phyloP scores from a whole-genome alignment of 2,113 vertebrate genomes.

The Actenoides lindsayi region DNA sequence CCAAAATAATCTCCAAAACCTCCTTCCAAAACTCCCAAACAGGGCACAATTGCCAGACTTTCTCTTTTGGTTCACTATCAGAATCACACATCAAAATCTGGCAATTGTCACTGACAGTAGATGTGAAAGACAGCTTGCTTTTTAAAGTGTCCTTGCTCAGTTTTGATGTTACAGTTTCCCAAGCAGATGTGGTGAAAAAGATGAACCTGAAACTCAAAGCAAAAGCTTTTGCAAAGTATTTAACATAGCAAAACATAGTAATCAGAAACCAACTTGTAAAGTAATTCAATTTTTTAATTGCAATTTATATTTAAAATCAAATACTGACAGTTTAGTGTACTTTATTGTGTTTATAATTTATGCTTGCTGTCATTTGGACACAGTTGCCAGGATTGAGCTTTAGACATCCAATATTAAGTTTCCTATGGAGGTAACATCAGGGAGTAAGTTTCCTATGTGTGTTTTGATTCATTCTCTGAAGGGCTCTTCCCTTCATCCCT shows the following conservation, averaged over 20 bases:
- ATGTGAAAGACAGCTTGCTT: constrained; percentile 60
- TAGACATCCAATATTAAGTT: background rate
- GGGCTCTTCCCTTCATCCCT: background rate
- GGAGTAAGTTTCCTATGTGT: background rate
- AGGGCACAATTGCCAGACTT: constrained; percentile 37
- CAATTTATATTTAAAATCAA: background rate
- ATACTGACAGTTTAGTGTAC: background rate
- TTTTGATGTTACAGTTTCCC: background rate
- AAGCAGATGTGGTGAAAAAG: background rate
- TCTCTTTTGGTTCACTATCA: constrained; percentile 49
- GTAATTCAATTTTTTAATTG: background rate
- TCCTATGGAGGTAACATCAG: background rate
- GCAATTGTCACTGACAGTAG: constrained; percentile 59
- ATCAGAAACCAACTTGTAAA: background rate
- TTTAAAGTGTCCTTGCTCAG: constrained; percentile 31
- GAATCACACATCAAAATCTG: constrained; percentile 59
- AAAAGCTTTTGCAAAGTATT: background rate
- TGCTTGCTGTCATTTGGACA: background rate
- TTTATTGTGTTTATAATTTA: background rate
- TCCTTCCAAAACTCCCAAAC: constrained; percentile 27
- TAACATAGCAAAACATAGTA: background rate
- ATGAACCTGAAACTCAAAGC: background rate
- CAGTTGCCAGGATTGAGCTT: background rate
- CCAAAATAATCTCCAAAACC: constrained; percentile 68
- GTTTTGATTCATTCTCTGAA: background rate